Percentiles rank a stretch among this genome's conserved stretches.
These are phyloP conservation scores for Bovichtus diacanthus DNA, from an alignment of 2,797 vertebrate genomes.

Conservation along the genomic window DNA sequence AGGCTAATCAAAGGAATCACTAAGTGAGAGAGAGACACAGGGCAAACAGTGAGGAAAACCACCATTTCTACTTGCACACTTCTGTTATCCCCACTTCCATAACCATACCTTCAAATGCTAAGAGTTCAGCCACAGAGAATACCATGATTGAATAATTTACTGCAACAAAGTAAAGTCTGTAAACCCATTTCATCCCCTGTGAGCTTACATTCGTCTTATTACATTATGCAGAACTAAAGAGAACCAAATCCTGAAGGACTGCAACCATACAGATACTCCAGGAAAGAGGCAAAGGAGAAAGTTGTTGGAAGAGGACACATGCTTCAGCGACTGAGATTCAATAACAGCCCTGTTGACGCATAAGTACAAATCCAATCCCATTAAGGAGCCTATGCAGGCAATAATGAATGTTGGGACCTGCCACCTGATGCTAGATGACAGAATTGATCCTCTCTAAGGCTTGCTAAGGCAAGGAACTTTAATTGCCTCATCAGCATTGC, in stretches of 20 bases:
- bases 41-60: slow-evolving; percentile 45
- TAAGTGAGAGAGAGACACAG: slow-evolving; percentile 56
- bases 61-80: slow-evolving; percentile 20
- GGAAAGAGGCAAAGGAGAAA: slow-evolving; percentile 46
- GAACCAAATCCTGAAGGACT: slow-evolving; percentile 11
- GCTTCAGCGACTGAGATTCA: slow-evolving; percentile 62
- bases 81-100: slow-evolving; percentile 16
- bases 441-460: slow-evolving; percentile 70
- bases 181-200: slow-evolving; percentile 45
- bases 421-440: slow-evolving; percentile 79
- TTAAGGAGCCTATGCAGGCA: slow-evolving; percentile 70
- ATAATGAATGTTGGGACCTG: slow-evolving; percentile 74
- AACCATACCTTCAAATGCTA: slow-evolving; percentile 39
- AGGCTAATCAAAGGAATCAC: slow-evolving; percentile 76
- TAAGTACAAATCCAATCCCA: slow-evolving; percentile 80
- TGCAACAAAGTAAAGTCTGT: slow-evolving; percentile 56
- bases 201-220: slow-evolving; percentile 51
- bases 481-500: slow-evolving; percentile 73
- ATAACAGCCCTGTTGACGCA: slow-evolving; percentile 75
- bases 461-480: slow-evolving; percentile 59
- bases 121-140: slow-evolving; percentile 24
- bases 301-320: slow-evolving; percentile 53
- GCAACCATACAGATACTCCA: slow-evolving; percentile 40
- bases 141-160: slow-evolving; percentile 53
- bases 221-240: slow-evolving; percentile 53